phyloP scores from a whole-genome alignment of 2,113 vertebrate genomes.

The Nymphicus hollandicus region DNA sequence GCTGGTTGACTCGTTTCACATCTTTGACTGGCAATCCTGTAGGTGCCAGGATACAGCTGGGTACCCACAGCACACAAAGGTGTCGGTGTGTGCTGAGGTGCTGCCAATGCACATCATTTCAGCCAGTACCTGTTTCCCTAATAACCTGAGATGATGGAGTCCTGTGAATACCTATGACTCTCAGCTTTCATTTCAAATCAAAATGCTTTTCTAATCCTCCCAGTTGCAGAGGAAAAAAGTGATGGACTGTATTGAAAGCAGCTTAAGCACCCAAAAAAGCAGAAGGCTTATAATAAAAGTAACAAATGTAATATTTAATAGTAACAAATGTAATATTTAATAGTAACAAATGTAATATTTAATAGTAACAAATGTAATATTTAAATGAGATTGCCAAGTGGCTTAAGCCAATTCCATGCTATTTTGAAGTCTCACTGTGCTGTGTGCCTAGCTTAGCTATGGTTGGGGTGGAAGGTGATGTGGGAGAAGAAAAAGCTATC shows the following conservation, averaged over 20 bases:
- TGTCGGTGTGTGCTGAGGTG: not conserved
- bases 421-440: not conserved
- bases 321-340: constrained; percentile 5
- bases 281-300: constrained; percentile 1
- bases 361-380: constrained; percentile 4
- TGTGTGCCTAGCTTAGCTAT: not conserved
- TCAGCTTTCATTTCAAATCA: not conserved
- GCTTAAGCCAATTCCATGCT: not conserved
- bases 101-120: not conserved
- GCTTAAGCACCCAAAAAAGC: not conserved
- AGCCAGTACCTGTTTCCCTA: not conserved
- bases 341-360: not conserved
- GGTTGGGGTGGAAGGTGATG: not conserved
- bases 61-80: not conserved
- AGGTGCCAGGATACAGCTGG: not conserved
- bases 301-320: constrained; percentile 6
- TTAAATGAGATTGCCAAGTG: not conserved
- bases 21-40: not conserved
- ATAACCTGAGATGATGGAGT: not conserved
- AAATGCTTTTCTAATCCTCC: not conserved
- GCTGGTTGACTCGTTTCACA: not conserved
- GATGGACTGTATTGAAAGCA: not conserved
- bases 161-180: not conserved
- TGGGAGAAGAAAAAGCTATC: not conserved
- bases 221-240: not conserved